Conservation (phyloP, 2,113 vertebrate genomes). For the Ameiurus melas region DNA sequence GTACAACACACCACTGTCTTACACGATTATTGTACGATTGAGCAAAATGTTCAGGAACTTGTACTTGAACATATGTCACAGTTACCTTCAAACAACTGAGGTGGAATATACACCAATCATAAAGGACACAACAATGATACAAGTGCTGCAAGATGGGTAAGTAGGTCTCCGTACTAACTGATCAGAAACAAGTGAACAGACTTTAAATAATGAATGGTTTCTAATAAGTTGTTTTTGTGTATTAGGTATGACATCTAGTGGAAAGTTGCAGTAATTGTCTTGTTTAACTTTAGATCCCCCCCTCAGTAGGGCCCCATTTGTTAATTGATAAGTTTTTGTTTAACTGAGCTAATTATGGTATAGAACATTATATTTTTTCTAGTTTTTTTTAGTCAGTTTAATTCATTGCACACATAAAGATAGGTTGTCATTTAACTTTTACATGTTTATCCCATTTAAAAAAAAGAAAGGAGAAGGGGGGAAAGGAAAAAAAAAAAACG, state of each 20-base stretch:
- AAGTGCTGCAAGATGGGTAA: neutral
- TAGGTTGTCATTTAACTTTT: too few species aligned
- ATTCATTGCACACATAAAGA: too few species aligned
- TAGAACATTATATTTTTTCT: too few species aligned
- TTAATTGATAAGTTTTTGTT: neutral
- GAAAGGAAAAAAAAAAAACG: too few species aligned
- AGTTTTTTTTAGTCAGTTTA: too few species aligned
- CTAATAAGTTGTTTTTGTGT: neutral
- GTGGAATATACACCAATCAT: neutral
- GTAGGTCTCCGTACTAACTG: neutral
- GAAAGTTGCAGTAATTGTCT: neutral
- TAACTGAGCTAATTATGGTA: neutral
- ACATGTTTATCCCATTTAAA: too few species aligned
- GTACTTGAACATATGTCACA: neutral
- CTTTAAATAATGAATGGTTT: neutral
- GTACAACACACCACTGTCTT: neutral
- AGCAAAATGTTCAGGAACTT: neutral
- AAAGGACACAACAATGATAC: neutral
- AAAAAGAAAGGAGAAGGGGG: too few species aligned
- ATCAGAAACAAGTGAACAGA: neutral
- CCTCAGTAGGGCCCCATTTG: neutral
- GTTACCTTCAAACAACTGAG: neutral
- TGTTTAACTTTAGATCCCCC: neutral
- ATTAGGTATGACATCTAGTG: constrained; percentile 41
- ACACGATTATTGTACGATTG: neutral